Base-by-base conservation (phyloP, 1,140 invertebrate species). In the Bombus pascuorum region DNA sequence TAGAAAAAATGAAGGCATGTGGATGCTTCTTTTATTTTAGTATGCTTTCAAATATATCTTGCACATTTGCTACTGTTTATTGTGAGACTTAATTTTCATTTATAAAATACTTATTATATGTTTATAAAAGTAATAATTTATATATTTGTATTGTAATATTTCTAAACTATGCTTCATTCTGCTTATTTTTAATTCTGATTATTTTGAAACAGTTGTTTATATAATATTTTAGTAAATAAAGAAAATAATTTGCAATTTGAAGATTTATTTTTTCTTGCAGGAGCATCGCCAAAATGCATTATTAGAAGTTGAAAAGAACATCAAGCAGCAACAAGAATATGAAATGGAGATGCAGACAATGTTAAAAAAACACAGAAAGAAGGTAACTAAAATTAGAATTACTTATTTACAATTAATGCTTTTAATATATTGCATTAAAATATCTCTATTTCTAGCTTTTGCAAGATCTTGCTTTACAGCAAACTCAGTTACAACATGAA, bases 1-100 rank as follows among this genome's bases (percentile, higher is more conserved):
- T 96, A 95, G 96, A 96, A 95, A 95, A 94, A 94, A 93, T 95
- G 93, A 96, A 96, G 96, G 96, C 96, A 96, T 95, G 96, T 96
- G 93, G 93, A 93, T 91, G 91, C 92, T 93, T 93, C 89, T 91
- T 75, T 87, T 74, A 87, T 92, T 94, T 94, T 90, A 89, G 86
- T 86, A 89, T 90, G 83, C 59, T 87, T 83, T 72, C 83, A 79
- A 90, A 70, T 77, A 53, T 81, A 34, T 83, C 57, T 73, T 72
- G 76, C 39, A 83, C 70, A 47, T 57, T 88, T 86, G 70, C 82
- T 86, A 90, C 86, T 86, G 70, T 81, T 90, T 85, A 82, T 73
- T 91, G 85, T 62, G 22, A 59, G 8, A 79, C 2, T 72, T 47
- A 78, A 62, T 79, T 84, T 78, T 62, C 22, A 59, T 79, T 79